Evolutionary conservation across 2,888 invertebrate genomes (phyloP), one percentile per base, ranked within the genome.

Genomic region (Caenorhabditis afra): DNA sequence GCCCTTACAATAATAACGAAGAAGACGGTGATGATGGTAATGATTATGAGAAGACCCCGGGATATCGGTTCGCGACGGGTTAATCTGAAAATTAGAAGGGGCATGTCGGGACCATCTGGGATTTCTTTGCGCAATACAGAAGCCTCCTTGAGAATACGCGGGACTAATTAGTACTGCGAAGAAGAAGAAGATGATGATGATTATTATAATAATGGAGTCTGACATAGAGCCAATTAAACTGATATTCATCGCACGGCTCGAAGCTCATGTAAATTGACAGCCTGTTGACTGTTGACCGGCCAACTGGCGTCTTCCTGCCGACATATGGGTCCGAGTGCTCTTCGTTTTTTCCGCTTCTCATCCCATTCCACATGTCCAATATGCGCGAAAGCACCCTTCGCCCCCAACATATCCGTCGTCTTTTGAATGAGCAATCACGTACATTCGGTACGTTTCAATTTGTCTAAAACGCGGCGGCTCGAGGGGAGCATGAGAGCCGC

Each of bases 401-500:
- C 4, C 29, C 29, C 29, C 29, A 5, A 29, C 62, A 71, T 64
- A 64, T 71, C 71, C 71, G 64, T 23, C 71, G 62, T 71, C 62
- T 3, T 29, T 29, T 71, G 71, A 73, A 73, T 73, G 73, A 73
- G 73, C 73, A 73, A 73, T 73, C 73, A 58, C 73, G 64, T 73
- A 73, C 73, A 73, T 73, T 73, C 64, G 20, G 73, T 73, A 73
- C 73, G 64, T 73, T 73, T 73, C 73, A 73, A 73, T 73, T 73
- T 73, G 64, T 73, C 73, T 73, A 73, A 73, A 73, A 73, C 73
- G 64, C 64, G 8, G 64, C 58, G 23, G 71, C 62, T 71, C 50
- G 58, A 73, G 58, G 50, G 58, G 71, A 49, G 64, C 29, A 37
- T 37, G 20, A 22, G n/a, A 49, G 20, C 47, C 5, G 47, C 47